Percentiles rank a stretch among this genome's conserved stretches.
Conservation (phyloP, 2,113 vertebrate species). For the Triplophysa dalaica region DNA sequence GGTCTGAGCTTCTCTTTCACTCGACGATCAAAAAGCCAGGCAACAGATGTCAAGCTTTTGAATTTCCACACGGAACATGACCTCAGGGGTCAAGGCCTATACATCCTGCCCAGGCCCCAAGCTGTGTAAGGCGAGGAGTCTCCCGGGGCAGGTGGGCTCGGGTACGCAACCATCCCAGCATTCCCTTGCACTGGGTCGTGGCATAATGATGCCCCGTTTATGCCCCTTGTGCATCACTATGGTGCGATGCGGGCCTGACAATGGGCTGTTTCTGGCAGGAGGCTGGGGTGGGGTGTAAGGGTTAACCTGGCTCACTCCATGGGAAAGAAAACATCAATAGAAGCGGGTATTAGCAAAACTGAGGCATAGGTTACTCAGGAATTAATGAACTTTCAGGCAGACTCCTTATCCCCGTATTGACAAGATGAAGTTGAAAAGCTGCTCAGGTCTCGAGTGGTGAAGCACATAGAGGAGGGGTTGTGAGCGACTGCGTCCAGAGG, state of each 20-base stretch:
- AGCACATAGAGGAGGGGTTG: conserved; percentile 10
- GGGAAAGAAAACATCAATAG: conserved; percentile 68
- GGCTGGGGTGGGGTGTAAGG: conserved; percentile 52
- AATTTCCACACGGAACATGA: conserved; percentile 74
- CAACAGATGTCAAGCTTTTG: conserved; percentile 79
- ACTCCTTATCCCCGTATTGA: conserved; percentile 68
- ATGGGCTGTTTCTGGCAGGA: conserved; percentile 38
- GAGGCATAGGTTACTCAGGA: conserved; percentile 63
- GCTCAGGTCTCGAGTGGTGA: conserved; percentile 50
- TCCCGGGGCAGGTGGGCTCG: conserved; percentile 69
- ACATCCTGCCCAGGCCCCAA: conserved; percentile 70
- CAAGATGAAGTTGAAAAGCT: conserved; percentile 64
- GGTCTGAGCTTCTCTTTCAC: conserved; percentile 63
- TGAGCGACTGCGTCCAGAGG: conserved; percentile 25
- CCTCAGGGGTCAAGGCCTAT: conserved; percentile 74
- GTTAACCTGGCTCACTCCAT: conserved; percentile 58
- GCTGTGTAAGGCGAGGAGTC: conserved; percentile 70
- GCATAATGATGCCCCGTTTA: conserved; percentile 38
- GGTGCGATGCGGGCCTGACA: conserved; percentile 29
- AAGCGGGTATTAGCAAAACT: conserved; percentile 58
- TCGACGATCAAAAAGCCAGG: conserved; percentile 68
- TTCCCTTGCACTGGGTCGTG: conserved; percentile 31
- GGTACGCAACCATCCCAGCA: conserved; percentile 62
- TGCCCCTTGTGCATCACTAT: conserved; percentile 35
- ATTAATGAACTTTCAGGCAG: conserved; percentile 70